These are phyloP conservation scores for Porites evermanni DNA, from an alignment of 92 coral and sea anemone species.

Conservation along the genomic window DNA sequence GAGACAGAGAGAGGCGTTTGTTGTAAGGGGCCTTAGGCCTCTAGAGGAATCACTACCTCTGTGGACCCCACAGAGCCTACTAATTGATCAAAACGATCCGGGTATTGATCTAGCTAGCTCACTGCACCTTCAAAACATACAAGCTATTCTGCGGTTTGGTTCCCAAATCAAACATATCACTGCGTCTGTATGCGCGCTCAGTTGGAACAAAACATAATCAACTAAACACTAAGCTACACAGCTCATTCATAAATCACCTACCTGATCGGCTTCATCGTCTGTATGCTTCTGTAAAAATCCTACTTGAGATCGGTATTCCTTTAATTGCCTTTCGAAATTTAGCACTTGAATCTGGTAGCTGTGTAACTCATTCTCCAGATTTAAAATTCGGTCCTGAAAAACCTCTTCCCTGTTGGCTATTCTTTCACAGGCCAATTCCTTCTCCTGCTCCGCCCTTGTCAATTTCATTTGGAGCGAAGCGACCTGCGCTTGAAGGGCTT, in stretches of 20 bases:
- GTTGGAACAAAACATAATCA: neutral
- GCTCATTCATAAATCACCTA: conserved; percentile 44
- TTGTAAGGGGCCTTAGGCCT: neutral
- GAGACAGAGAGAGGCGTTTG: neutral
- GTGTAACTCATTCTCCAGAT: conserved; percentile 94
- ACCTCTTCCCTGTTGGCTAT: conserved; percentile 90
- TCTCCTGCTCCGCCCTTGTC: conserved; percentile 93
- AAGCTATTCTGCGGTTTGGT: conserved; percentile 50
- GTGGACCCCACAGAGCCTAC: conserved; percentile 56
- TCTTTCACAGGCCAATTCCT: conserved; percentile 87
- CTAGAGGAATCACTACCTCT: neutral
- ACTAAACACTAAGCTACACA: neutral
- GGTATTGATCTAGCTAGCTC: conserved; percentile 56
- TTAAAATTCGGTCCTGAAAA: conserved; percentile 92
- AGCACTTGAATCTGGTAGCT: conserved; percentile 94
- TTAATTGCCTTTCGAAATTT: conserved; percentile 92
- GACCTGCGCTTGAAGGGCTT: conserved; percentile 91
- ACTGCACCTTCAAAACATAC: conserved; percentile 28
- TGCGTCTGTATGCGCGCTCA: conserved; percentile 31
- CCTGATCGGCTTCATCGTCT: conserved; percentile 88
- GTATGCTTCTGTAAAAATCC: conserved; percentile 83
- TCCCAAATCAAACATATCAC: conserved; percentile 45
- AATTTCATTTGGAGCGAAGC: conserved; percentile 94
- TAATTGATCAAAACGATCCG: conserved; percentile 75
- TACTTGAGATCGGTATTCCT: conserved; percentile 95